Percentiles rank a stretch among this genome's conserved stretches.
These are phyloP conservation scores for Drosophila demipolita DNA, from an alignment of 2,888 invertebrate species.

Conservation along the genomic window DNA sequence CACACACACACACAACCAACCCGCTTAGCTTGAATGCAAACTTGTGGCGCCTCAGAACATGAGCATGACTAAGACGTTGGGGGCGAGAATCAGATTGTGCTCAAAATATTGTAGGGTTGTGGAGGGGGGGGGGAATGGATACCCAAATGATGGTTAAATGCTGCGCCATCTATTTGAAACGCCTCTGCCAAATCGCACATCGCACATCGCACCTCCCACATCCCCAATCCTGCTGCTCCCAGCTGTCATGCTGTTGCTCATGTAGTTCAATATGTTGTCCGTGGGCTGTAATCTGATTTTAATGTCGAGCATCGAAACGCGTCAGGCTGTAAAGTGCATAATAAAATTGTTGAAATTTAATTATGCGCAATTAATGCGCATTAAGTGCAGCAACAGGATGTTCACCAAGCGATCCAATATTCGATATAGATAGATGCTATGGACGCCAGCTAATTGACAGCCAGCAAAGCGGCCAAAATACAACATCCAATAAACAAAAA, in stretches of 20 bases:
- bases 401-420: constrained; percentile 10
- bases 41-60: background rate
- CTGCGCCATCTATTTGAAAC: background rate
- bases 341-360: constrained; percentile 78
- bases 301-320: constrained; percentile 56
- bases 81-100: background rate
- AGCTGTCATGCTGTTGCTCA: constrained; percentile 14
- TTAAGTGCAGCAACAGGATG: constrained; percentile 67
- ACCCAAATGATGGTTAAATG: background rate
- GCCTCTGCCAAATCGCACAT: background rate
- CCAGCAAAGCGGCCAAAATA: constrained; percentile 1
- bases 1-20: background rate
- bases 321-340: constrained; percentile 72
- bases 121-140: no score
- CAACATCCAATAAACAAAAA: background rate
- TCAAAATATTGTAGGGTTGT: background rate
- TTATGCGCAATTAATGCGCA: constrained; percentile 77
- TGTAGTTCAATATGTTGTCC: constrained; percentile 41
- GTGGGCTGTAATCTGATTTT: constrained; percentile 70
- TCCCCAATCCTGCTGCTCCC: background rate
- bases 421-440: constrained; percentile 13
- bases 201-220: background rate
- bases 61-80: background rate
- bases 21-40: constrained; percentile 1
- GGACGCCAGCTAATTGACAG: constrained; percentile 57